Conservation (phyloP, 2,888 invertebrate genomes). For the Caenorhabditis sp. region DNA sequence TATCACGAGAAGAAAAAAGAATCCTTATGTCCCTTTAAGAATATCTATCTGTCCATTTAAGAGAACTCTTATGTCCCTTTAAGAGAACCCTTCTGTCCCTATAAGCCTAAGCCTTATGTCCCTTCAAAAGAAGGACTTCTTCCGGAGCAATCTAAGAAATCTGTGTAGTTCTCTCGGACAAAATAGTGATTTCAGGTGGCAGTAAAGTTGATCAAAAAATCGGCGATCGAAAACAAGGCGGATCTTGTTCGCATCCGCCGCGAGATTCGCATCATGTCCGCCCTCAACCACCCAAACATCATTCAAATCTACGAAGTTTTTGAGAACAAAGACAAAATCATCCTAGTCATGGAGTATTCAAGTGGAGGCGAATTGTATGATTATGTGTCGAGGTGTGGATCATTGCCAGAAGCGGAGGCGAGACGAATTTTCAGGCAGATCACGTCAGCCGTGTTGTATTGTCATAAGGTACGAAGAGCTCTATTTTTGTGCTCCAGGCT, state of each 20-base stretch:
- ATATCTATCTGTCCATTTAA: too few relatives aligned
- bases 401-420: slow-evolving; percentile 87
- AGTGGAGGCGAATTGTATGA: slow-evolving; percentile 97
- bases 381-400: slow-evolving; percentile 80
- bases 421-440: slow-evolving; percentile 94
- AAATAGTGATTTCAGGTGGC: slow-evolving; percentile 84
- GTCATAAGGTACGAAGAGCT: slow-evolving; percentile 80
- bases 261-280: slow-evolving; percentile 99
- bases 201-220: slow-evolving; percentile 80
- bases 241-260: slow-evolving; percentile 93
- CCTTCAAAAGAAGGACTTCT: too few relatives aligned
- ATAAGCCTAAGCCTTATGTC: too few relatives aligned
- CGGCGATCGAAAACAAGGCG: slow-evolving; percentile 79
- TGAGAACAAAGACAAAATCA: slow-evolving; percentile 99
- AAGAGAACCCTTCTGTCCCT: too few relatives aligned
- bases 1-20: too few relatives aligned
- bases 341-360: slow-evolving; percentile 98
- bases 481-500: too few relatives aligned
- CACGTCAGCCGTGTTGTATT: slow-evolving; percentile 93
- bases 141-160: slow-evolving; percentile 1
- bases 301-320: slow-evolving; percentile 99
- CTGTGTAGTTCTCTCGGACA: too few relatives aligned
- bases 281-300: slow-evolving; percentile 94
- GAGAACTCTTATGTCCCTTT: too few relatives aligned
- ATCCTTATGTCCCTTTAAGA: too few relatives aligned